Evolutionary conservation across 2,888 invertebrate genomes (phyloP).

Genomic region (Sarcophaga subvicina): DNA sequence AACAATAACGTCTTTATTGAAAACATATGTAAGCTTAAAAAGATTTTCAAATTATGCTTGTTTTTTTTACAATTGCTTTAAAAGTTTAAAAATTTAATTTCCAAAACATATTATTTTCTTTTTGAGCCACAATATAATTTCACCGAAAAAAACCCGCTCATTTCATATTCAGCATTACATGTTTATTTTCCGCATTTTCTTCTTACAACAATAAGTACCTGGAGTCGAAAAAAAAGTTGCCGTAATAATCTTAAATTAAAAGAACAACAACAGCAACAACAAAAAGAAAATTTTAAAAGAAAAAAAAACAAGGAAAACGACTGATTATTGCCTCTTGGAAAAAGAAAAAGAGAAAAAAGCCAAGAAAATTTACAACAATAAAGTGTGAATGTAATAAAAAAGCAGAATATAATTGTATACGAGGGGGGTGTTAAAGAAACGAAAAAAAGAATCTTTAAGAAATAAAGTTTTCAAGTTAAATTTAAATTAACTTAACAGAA

Average conservation of each 20-base stretch:
- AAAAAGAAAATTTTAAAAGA: slow-evolving; percentile 5
- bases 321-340: slow-evolving; percentile 41
- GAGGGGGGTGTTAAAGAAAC: slow-evolving; percentile 38
- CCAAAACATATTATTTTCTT: neutral
- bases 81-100: slow-evolving; percentile 31
- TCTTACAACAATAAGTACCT: slow-evolving; percentile 33
- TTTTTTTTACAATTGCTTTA: neutral
- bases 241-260: slow-evolving; percentile 59
- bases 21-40: neutral
- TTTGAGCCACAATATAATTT: too few relatives aligned
- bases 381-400: slow-evolving; percentile 51
- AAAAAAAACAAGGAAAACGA: slow-evolving; percentile 28
- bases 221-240: slow-evolving; percentile 4
- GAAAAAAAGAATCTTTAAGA: slow-evolving; percentile 51
- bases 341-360: neutral
- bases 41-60: neutral
- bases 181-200: slow-evolving; percentile 35
- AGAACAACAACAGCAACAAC: slow-evolving; percentile 33
- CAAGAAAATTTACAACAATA: slow-evolving; percentile 40
- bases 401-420: neutral
- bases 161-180: slow-evolving; percentile 49
- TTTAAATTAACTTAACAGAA: slow-evolving; percentile 68
- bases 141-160: slow-evolving; percentile 7
- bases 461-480: slow-evolving; percentile 67
- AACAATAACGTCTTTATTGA: too few relatives aligned